phyloP scores from a whole-genome alignment of 2,113 vertebrate genomes.

The Gopherus evgoodei region DNA sequence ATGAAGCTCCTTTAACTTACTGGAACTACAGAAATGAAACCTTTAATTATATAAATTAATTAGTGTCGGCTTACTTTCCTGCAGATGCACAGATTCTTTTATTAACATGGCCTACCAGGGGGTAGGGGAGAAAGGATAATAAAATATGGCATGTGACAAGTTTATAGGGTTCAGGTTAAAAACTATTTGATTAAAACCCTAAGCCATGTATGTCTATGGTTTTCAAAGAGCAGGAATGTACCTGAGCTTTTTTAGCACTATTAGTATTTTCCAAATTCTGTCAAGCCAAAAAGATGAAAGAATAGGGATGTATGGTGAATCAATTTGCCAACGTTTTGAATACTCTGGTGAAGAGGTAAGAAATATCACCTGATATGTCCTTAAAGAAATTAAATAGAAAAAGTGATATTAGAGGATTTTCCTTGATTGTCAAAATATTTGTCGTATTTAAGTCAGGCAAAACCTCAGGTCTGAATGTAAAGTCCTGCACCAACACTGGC shows the following conservation, averaged over 20 bases:
- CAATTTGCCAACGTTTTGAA: neutral
- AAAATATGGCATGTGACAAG: constrained; percentile 58
- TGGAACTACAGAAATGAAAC: constrained; percentile 53
- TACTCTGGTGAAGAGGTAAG: constrained; percentile 15
- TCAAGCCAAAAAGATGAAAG: constrained; percentile 36
- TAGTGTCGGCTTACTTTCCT: constrained; percentile 21
- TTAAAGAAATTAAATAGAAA: constrained; percentile 11
- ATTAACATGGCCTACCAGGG: constrained; percentile 42
- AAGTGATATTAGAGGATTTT: neutral
- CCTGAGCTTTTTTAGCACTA: constrained; percentile 19
- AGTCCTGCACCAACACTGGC: constrained; percentile 48
- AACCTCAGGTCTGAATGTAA: constrained; percentile 23
- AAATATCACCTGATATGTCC: constrained; percentile 20
- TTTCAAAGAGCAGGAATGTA: constrained; percentile 37
- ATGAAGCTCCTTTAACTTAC: constrained; percentile 16
- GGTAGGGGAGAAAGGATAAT: constrained; percentile 51
- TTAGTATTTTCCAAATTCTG: constrained; percentile 16
- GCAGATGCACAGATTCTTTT: constrained; percentile 53
- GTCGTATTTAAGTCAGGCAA: neutral
- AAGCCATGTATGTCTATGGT: constrained; percentile 4
- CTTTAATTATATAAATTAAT: constrained; percentile 66
- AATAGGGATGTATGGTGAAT: neutral
- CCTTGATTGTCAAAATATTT: neutral
- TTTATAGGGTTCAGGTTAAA: constrained; percentile 61
- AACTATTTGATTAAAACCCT: constrained; percentile 58